Conservation (phyloP, 2,888 invertebrate genomes). For the Pristionchus mayeri region DNA sequence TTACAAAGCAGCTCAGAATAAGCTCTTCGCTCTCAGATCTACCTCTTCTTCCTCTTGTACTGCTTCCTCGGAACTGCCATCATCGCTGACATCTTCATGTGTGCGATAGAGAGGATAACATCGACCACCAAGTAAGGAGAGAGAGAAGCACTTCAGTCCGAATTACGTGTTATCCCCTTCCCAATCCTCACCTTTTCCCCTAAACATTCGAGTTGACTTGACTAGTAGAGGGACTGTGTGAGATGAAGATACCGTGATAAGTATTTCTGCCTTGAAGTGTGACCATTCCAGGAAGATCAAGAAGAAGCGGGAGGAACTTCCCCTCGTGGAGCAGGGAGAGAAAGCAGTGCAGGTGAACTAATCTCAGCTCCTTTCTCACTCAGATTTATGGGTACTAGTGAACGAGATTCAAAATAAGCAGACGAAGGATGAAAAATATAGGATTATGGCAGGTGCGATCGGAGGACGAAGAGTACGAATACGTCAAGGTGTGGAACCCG, state of each 20-base stretch:
- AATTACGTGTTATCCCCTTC: background rate
- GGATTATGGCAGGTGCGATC: background rate
- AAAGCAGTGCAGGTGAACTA: background rate
- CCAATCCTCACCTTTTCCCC: too few relatives aligned
- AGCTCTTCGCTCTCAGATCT: too few relatives aligned
- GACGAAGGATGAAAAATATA: too few relatives aligned
- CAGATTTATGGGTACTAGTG: too few relatives aligned
- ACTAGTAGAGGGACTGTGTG: background rate
- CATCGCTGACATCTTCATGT: slow-evolving; percentile 82
- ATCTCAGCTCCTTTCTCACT: background rate
- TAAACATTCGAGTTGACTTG: too few relatives aligned
- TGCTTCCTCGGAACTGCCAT: slow-evolving; percentile 81
- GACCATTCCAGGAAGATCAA: background rate
- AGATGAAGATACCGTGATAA: background rate
- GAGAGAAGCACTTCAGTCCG: background rate
- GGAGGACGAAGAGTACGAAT: slow-evolving; percentile 79
- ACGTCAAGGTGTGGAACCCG: slow-evolving; percentile 82
- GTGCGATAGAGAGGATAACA: slow-evolving; percentile 81
- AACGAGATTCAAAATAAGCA: too few relatives aligned
- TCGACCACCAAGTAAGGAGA: slow-evolving; percentile 58
- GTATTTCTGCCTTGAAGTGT: background rate
- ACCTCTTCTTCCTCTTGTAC: slow-evolving; percentile 79
- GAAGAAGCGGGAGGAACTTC: slow-evolving; percentile 10
- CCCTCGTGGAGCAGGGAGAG: slow-evolving; percentile 5
- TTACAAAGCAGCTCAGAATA: too few relatives aligned